phyloP scores from a whole-genome alignment of 2,113 vertebrate genomes.

The Hemibagrus wyckioides region DNA sequence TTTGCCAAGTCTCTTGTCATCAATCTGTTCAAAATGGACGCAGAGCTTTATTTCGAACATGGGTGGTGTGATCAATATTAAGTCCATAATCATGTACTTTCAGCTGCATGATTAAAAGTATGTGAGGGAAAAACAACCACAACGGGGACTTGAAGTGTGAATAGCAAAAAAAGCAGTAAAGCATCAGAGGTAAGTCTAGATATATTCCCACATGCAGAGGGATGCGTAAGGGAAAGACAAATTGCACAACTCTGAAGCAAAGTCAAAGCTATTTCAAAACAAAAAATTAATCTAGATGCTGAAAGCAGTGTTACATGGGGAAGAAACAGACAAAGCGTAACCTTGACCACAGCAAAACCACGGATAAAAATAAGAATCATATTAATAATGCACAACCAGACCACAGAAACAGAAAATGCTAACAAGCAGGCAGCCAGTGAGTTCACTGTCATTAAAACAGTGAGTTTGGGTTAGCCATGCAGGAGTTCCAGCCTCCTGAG shows the following conservation, averaged over 20 bases:
- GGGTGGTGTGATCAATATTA: background rate
- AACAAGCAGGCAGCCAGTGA: conserved; percentile 20
- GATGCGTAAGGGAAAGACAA: background rate
- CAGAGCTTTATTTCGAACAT: background rate
- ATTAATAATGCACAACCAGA: background rate
- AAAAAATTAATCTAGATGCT: background rate
- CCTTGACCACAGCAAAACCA: conserved; percentile 1
- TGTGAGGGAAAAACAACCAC: background rate
- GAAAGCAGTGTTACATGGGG: background rate
- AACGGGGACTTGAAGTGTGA: background rate
- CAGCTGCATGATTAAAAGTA: background rate
- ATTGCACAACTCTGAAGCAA: background rate
- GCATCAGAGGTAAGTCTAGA: background rate
- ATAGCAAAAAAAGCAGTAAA: conserved; percentile 6
- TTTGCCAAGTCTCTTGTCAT: background rate
- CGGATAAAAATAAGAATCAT: background rate
- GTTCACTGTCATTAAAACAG: background rate
- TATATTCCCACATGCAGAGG: conserved; percentile 11
- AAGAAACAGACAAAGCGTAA: conserved; percentile 2
- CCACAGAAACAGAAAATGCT: conserved; percentile 9
- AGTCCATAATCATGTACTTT: background rate
- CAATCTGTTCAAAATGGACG: background rate
- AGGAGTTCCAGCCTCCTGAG: conserved; percentile 17
- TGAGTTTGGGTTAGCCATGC: conserved; percentile 21
- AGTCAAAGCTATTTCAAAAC: background rate